Base-by-base conservation (phyloP, 1,140 invertebrate species). In the Tribolium madens region DNA sequence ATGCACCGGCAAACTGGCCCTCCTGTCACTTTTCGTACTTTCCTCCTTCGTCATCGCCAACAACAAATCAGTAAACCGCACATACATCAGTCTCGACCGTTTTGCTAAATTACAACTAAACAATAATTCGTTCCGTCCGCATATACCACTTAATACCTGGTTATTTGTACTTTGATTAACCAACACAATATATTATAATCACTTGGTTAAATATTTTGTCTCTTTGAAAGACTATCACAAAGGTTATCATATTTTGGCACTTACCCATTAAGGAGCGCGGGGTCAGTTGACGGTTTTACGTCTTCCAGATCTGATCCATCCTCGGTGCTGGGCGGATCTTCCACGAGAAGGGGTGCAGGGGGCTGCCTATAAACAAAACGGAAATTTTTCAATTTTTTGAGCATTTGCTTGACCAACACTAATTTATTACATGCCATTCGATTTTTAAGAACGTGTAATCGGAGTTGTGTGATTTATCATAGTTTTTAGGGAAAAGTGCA, bases 251-350 rank as follows among this genome's bases (percentile, higher is more conserved):
- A 21, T 47, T 48, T 17, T 18, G 13, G 6, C 3, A 81, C 83
- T 84, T 81, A 85, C 84, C 83, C 84, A 85, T 85, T 83, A 76
- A 85, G 84, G 80, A 84, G 79, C 78, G 81, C 81, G 79, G 84
- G 81, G 75, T 84, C 81, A 21, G 68, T 74, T 13, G 71, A 78
- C 13, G 73, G 76, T 78, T 79, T 85, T 79, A 84, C 17, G 53
- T 85, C 82, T 79, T 84, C 82, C 78, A 83, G 80, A 74, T 78
- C 80, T 76, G 72, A 78, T 18, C 76, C 83, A 78, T 81, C 80
- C 9, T 83, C 83, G 26, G 74, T 80, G 68, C 81, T 82, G n/a
- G 82, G 82, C 1, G 82, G 81, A 57, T 82, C 82, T 70, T 83
- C 81, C 48, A 83, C 80, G 5, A 83, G 21, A 9, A 83, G 75